Conservation (phyloP, 2,888 invertebrate genomes). For the Dyspetes luteomarginatus region DNA sequence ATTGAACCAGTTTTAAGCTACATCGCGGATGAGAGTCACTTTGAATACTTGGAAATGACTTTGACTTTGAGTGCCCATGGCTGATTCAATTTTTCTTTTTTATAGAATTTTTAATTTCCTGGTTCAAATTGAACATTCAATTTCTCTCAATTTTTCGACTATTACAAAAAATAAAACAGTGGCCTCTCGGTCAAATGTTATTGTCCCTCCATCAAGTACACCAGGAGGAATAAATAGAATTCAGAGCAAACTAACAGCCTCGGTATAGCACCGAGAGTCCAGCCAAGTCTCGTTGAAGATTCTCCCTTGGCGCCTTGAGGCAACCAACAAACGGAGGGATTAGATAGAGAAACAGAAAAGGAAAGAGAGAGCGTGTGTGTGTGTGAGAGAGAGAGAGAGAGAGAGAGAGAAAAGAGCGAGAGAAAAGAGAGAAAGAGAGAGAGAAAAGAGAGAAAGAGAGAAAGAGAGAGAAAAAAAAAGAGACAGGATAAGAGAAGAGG, state of each 20-base stretch:
- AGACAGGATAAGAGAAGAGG: background rate
- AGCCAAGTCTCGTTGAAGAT: conserved; percentile 8
- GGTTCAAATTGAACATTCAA: background rate
- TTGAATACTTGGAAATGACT: too few relatives aligned
- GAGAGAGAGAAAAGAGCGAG: too few relatives aligned
- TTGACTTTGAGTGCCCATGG: too few relatives aligned
- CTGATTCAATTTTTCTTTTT: too few relatives aligned
- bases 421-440: too few relatives aligned
- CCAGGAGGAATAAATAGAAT: background rate
- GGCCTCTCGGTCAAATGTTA: background rate
- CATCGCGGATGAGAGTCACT: too few relatives aligned
- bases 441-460: too few relatives aligned
- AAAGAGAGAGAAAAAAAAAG: too few relatives aligned
- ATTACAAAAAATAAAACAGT: background rate
- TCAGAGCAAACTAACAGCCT: conserved; percentile 9
- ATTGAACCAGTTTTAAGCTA: too few relatives aligned
- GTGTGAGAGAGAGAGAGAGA: too few relatives aligned
- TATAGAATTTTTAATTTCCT: background rate
- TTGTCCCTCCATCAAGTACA: background rate
- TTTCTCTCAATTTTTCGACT: background rate
- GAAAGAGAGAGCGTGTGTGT: too few relatives aligned
- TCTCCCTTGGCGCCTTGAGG: conserved; percentile 17
- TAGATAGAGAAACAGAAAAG: too few relatives aligned
- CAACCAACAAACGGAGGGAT: conserved; percentile 14
- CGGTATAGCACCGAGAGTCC: conserved; percentile 42